Conservation (phyloP, 2,113 vertebrate species). For the Orcinus orca region DNA sequence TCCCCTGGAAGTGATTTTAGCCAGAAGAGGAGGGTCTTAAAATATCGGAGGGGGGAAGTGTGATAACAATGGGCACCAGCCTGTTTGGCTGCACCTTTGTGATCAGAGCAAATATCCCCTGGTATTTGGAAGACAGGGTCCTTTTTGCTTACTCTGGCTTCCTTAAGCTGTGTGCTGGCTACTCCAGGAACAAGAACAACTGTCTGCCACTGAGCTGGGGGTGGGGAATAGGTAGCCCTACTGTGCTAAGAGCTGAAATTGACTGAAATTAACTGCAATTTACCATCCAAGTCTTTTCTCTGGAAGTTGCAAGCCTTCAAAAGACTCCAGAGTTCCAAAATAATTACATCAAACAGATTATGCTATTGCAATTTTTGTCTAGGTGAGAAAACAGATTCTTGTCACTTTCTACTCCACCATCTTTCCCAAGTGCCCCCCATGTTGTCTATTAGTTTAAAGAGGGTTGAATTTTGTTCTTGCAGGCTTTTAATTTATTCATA, state of each 20-base stretch:
- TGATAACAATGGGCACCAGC: background rate
- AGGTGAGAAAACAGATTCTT: background rate
- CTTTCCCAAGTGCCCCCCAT: background rate
- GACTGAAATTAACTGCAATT: background rate
- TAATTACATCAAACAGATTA: background rate
- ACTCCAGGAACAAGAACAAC: background rate
- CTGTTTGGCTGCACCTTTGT: background rate
- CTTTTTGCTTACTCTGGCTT: background rate
- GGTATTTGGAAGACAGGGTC: background rate
- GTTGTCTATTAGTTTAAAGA: background rate
- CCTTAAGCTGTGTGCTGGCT: background rate
- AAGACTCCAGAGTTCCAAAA: background rate
- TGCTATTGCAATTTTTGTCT: background rate
- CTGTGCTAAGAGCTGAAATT: background rate
- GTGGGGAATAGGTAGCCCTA: background rate
- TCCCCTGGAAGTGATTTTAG: background rate
- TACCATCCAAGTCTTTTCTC: background rate
- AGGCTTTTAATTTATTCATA: background rate
- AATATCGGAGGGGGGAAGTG: background rate
- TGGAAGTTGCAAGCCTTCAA: background rate
- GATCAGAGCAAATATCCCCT: background rate
- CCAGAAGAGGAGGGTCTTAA: background rate
- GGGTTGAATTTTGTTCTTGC: background rate
- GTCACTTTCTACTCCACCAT: background rate
- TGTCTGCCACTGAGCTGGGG: background rate